These are phyloP conservation scores for Cataglyphis livida DNA, from an alignment of 2,888 invertebrate genomes.

Conservation along the genomic window DNA sequence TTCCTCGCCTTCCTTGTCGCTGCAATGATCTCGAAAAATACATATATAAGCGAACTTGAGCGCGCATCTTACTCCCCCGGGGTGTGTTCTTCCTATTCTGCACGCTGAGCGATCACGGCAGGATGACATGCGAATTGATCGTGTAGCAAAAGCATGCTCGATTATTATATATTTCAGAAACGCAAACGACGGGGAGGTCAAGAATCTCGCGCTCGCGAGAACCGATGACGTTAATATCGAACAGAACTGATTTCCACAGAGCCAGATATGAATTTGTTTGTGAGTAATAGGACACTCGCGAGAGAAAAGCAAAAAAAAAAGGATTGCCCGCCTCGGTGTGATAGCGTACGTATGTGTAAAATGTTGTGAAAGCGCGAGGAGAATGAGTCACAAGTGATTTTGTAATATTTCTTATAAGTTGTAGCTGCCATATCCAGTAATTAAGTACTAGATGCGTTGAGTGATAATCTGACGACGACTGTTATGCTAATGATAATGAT, in stretches of 20 bases:
- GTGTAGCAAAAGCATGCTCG: slow-evolving; percentile 7
- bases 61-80: background rate
- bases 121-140: background rate
- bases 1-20: slow-evolving; percentile 12
- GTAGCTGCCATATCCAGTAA: slow-evolving; percentile 84
- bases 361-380: slow-evolving; percentile 65
- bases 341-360: slow-evolving; percentile 70
- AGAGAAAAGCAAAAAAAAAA: slow-evolving; percentile 37
- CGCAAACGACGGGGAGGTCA: slow-evolving; percentile 21
- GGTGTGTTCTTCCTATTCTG: slow-evolving; percentile 43
- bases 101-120: background rate
- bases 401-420: slow-evolving; percentile 85
- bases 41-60: background rate
- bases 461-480: slow-evolving; percentile 76
- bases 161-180: slow-evolving; percentile 48
- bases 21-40: slow-evolving; percentile 46
- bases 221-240: slow-evolving; percentile 29
- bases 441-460: slow-evolving; percentile 79
- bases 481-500: slow-evolving; percentile 72
- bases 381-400: slow-evolving; percentile 83
- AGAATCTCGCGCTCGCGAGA: slow-evolving; percentile 12
- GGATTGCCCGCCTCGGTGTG: slow-evolving; percentile 75
- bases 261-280: slow-evolving; percentile 59
- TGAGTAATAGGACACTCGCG: slow-evolving; percentile 58
- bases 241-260: slow-evolving; percentile 56